Conservation (phyloP, 2,113 vertebrate species). For the Lepus europaeus region DNA sequence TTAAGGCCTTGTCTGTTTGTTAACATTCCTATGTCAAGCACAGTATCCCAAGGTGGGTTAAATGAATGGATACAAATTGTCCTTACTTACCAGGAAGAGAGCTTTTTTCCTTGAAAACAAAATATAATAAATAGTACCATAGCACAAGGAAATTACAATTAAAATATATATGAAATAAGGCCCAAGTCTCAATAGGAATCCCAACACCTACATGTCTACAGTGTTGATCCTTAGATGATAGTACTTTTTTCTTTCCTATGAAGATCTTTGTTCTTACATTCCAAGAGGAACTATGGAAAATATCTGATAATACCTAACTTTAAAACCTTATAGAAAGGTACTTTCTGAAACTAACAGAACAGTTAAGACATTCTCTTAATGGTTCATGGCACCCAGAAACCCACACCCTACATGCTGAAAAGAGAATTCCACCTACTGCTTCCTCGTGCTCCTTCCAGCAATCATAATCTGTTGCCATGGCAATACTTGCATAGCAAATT, state of each 20-base stretch:
- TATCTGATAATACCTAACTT: constrained; percentile 8
- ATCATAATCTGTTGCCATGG: constrained; percentile 99
- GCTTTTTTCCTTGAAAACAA: neutral
- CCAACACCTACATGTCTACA: neutral
- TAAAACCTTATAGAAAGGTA: neutral
- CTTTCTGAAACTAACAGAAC: constrained; percentile 11
- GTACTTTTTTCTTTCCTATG: neutral
- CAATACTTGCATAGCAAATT: constrained; percentile 96
- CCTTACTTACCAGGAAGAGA: neutral
- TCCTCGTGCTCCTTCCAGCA: constrained; percentile 99
- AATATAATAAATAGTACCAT: neutral
- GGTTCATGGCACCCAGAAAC: neutral
- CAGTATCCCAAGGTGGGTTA: neutral
- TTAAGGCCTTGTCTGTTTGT: neutral
- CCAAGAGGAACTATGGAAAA: neutral
- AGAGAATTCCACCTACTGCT: constrained; percentile 90
- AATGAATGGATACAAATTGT: neutral
- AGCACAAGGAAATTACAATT: neutral
- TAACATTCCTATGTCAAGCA: neutral
- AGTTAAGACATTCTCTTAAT: neutral
- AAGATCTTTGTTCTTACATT: constrained; percentile 33
- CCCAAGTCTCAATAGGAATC: neutral
- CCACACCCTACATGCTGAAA: neutral
- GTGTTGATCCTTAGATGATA: neutral
- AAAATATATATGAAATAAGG: constrained; percentile 37